A percentile compares a stretch with the other conserved stretches of the same genome.
Evolutionary conservation across 2,888 invertebrate genomes (phyloP).

Genomic region (Eulithis prunata): DNA sequence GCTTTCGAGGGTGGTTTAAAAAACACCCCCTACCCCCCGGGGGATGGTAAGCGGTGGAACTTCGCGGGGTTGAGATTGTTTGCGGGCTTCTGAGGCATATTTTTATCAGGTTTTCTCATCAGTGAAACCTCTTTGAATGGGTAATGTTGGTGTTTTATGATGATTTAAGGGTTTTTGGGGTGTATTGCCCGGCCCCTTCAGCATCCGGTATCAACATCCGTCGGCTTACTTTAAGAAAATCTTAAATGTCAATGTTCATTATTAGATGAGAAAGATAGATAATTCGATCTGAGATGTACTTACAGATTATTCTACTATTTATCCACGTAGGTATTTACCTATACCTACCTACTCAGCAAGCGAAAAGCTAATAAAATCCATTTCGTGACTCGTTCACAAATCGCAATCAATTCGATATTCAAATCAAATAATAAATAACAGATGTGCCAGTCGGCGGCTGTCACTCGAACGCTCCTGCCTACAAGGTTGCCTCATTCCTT

Average conservation of each 20-base stretch:
- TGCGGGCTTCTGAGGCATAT: constrained; percentile 42
- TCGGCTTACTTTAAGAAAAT: too few relatives aligned
- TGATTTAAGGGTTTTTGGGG: not conserved
- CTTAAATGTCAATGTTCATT: too few relatives aligned
- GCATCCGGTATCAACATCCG: too few relatives aligned
- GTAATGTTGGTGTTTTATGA: not conserved
- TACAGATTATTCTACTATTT: too few relatives aligned
- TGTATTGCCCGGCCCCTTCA: too few relatives aligned
- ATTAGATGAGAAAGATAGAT: too few relatives aligned
- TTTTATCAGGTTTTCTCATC: constrained; percentile 33
- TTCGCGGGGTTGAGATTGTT: constrained; percentile 47
- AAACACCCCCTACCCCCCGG: constrained; percentile 42
- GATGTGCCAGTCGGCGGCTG: constrained; percentile 29
- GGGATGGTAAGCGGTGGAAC: constrained; percentile 46
- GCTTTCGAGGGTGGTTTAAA: constrained; percentile 64
- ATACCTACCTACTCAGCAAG: not conserved
- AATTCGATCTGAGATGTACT: too few relatives aligned
- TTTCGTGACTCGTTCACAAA: not conserved
- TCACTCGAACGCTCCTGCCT: constrained; percentile 17
- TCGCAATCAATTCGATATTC: constrained; percentile 19
- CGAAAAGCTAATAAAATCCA: constrained; percentile 7
- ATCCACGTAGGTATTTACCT: too few relatives aligned
- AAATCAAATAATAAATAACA: constrained; percentile 19
- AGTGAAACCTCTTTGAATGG: constrained; percentile 1
- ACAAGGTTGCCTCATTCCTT: constrained; percentile 29